Evolutionary conservation across 2,888 invertebrate genomes (phyloP), one percentile per base, ranked within the genome.

Genomic region (Sphinx pinastri): DNA sequence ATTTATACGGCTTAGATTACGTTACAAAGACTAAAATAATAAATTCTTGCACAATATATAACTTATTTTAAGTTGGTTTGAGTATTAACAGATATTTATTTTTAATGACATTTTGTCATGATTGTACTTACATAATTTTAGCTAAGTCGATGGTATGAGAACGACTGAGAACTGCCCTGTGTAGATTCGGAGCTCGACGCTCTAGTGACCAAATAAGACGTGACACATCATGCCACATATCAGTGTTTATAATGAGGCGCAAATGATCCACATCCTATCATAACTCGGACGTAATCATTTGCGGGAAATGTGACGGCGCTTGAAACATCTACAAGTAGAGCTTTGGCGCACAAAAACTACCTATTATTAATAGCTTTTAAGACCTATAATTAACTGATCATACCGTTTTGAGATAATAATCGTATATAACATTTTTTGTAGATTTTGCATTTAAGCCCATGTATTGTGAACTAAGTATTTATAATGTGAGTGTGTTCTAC

Each of bases 181-280:
- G 76, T 79, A 76, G 82, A 81, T 80, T 84, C 75, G 78, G 81
- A 83, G 79, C 75, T 69, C 55, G 70, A 70, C 76, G 82, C 83
- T 84, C 81, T 79, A 83, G 83, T 82, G 92, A 93, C 93, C 92
- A 92, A 93, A 79, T 82, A 79, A 83, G 82, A 92, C 91, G 88
- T 88, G 83, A 92, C 93, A 93, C 93, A 93, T 93, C 93, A 93
- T 87, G 78, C 88, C 88, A 93, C 93, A 93, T 93, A 93, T 93
- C 93, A 93, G 86, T 84, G 86, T 87, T 88, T 68, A 19, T 63
- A 54, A 71, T 16, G 54, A 77, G 66, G 68, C 71, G 71, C 45
- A 52, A 63, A 45, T 55, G 16, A 38, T 54, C 60, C 25, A 38
- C 54, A 45, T 13, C 60, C 14, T 63, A 38, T 60, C 55, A 59